These are phyloP conservation scores for Eulemur mongoz DNA, from an alignment of 2,797 vertebrate species.

Conservation along the genomic window DNA sequence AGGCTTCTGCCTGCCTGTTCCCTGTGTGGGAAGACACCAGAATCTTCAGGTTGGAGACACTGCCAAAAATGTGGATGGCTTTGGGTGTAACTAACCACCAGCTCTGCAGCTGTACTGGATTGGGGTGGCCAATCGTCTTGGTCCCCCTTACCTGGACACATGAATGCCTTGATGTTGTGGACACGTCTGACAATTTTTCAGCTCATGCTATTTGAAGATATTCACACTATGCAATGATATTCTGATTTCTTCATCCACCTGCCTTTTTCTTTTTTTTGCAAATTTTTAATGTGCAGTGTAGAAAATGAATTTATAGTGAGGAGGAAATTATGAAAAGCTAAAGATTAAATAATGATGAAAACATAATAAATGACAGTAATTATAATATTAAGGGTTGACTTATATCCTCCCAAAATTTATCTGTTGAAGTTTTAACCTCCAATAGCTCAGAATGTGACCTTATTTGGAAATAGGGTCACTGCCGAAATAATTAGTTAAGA, in stretches of 20 bases:
- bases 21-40: not conserved
- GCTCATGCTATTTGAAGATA: not conserved
- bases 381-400: not conserved
- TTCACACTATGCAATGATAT: not conserved
- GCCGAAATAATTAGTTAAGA: not conserved
- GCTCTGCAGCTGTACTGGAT: not conserved
- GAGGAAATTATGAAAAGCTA: not conserved
- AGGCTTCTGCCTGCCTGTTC: slow-evolving; percentile 39
- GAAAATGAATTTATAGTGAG: not conserved
- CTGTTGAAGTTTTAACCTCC: not conserved
- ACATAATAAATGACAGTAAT: not conserved
- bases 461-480: slow-evolving; percentile 15
- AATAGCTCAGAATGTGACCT: not conserved
- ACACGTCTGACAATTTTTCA: not conserved
- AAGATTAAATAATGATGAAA: not conserved
- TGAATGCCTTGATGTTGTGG: not conserved
- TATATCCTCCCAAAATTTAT: not conserved
- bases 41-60: not conserved
- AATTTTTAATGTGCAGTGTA: not conserved
- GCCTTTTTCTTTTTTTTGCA: not conserved
- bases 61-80: not conserved
- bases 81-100: not conserved
- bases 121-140: not conserved
- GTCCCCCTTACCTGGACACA: not conserved
- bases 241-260: not conserved